Evolutionary conservation across 2,888 invertebrate species (phyloP).

Genomic region (Diabrotica balteata): DNA sequence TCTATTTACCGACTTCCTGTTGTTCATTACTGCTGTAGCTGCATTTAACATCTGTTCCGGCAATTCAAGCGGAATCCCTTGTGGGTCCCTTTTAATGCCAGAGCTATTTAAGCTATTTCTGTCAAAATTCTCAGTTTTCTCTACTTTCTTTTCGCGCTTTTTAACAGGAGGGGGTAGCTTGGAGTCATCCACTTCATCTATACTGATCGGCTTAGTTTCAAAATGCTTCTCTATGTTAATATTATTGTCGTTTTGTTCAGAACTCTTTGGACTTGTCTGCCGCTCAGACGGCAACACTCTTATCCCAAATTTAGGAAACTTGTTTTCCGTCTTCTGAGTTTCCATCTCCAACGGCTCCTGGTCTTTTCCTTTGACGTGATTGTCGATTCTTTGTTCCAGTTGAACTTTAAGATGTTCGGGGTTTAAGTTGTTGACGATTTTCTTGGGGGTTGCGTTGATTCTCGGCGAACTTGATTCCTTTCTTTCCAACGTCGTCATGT

Average conservation of each 20-base stretch:
- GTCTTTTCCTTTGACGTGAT: conserved; percentile 48
- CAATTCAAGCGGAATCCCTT: conserved; percentile 73
- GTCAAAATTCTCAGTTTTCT: conserved; percentile 45
- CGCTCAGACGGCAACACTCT: conserved; percentile 65
- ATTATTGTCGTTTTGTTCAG: conserved; percentile 58
- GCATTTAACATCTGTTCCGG: conserved; percentile 77
- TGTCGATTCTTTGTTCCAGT: conserved; percentile 51
- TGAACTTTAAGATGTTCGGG: conserved; percentile 53
- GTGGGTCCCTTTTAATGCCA: conserved; percentile 67
- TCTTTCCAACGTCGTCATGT: conserved; percentile 56
- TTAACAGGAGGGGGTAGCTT: conserved; percentile 62
- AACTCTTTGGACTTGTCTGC: conserved; percentile 54
- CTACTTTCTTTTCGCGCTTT: conserved; percentile 60
- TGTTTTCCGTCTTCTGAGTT: conserved; percentile 66
- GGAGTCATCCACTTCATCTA: conserved; percentile 64
- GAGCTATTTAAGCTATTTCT: conserved; percentile 65
- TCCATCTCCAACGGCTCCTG: conserved; percentile 59
- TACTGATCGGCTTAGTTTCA: conserved; percentile 39
- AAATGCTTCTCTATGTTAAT: conserved; percentile 54
- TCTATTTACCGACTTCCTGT: conserved; percentile 66
- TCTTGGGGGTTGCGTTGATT: conserved; percentile 40
- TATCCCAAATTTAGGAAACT: conserved; percentile 72
- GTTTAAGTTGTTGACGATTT: conserved; percentile 42
- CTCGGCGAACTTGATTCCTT: conserved; percentile 52
- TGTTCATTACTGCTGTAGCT: conserved; percentile 72